These are phyloP conservation scores for Siniperca obscura DNA, from an alignment of 2,797 vertebrate species.

Conservation along the genomic window DNA sequence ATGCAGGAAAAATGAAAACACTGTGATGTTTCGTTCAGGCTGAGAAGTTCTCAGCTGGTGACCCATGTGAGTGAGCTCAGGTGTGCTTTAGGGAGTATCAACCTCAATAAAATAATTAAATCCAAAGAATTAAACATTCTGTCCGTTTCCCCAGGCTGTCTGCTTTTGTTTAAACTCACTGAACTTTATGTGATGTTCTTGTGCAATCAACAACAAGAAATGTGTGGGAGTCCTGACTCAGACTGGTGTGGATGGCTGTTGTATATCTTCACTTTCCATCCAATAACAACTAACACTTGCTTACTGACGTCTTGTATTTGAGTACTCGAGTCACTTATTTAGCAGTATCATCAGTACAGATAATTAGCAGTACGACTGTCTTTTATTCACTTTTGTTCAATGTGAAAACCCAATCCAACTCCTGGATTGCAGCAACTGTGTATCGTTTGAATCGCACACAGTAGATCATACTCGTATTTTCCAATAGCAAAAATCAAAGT, in stretches of 20 bases:
- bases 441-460: neutral
- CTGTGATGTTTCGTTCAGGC: conserved; percentile 8
- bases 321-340: conserved; percentile 2
- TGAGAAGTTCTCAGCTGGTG: conserved; percentile 47
- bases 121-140: conserved; percentile 28
- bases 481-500: neutral
- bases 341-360: neutral
- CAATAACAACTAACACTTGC: neutral
- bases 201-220: conserved; percentile 25
- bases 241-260: neutral
- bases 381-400: neutral
- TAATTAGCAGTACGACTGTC: neutral
- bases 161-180: conserved; percentile 41
- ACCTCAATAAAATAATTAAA: conserved; percentile 45
- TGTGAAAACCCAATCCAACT: conserved; percentile 5
- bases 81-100: conserved; percentile 43
- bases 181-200: conserved; percentile 9
- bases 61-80: conserved; percentile 56
- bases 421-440: neutral
- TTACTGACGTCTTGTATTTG: neutral
- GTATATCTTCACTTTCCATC: neutral
- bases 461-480: neutral
- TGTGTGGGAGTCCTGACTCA: conserved; percentile 12
- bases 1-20: conserved; percentile 54
- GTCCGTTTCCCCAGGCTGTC: conserved; percentile 17